Evolutionary conservation across 2,888 invertebrate genomes (phyloP).

Genomic region (Drosophila mayaguana): DNA sequence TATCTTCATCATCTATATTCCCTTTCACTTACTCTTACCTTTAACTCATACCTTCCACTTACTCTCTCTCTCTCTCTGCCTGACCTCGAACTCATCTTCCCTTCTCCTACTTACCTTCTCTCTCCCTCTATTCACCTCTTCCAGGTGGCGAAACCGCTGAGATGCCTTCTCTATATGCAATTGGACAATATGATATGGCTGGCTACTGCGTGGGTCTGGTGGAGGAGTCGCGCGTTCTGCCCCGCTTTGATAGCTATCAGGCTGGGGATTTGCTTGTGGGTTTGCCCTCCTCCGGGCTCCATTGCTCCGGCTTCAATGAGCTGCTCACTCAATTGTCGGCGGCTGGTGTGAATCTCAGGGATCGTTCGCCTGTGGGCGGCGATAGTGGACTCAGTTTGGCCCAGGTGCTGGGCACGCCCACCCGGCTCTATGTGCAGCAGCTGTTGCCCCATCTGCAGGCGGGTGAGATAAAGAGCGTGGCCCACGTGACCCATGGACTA

Average conservation of each 20-base stretch:
- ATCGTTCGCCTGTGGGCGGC: conserved; percentile 87
- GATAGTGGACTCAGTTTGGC: conserved; percentile 87
- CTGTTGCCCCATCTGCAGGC: conserved; percentile 89
- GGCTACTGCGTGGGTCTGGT: conserved; percentile 98
- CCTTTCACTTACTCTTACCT: no score
- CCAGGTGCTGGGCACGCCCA: conserved; percentile 93
- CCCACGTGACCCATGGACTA: conserved; percentile 97
- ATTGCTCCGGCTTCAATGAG: conserved; percentile 97
- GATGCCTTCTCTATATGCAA: conserved; percentile 97
- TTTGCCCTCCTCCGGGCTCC: conserved; percentile 95
- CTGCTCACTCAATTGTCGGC: conserved; percentile 92
- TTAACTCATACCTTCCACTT: no score
- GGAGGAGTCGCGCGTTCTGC: conserved; percentile 90
- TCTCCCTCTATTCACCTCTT: not conserved
- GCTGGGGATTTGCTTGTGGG: conserved; percentile 94
- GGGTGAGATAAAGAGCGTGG: conserved; percentile 92
- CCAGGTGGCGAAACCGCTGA: conserved; percentile 96
- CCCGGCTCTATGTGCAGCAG: conserved; percentile 93
- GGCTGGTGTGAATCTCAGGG: conserved; percentile 87
- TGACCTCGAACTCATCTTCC: no score
- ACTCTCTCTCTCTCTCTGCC: no score
- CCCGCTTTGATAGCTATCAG: conserved; percentile 88
- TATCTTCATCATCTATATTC: no score
- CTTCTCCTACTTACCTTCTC: no score
- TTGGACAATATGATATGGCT: conserved; percentile 96